phyloP scores from a whole-genome alignment of 2,888 invertebrate genomes.

The Drosophila fulvimacula region DNA sequence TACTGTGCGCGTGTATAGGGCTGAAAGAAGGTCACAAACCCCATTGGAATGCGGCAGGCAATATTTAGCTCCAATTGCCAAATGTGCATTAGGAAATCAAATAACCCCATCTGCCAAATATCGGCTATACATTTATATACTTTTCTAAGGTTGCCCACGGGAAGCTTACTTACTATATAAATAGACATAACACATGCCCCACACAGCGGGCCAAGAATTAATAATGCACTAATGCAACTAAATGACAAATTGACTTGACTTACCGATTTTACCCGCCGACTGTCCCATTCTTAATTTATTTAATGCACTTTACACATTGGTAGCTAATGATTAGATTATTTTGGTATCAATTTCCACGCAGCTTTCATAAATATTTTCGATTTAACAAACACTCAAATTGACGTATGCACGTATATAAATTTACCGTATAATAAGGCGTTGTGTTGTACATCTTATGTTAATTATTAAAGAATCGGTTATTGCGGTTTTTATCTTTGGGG shows the following conservation, averaged over 20 bases:
- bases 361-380: conserved; percentile 34
- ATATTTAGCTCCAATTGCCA: conserved; percentile 32
- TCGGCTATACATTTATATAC: not conserved
- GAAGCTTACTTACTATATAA: not conserved
- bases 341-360: conserved; percentile 31
- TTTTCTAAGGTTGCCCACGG: not conserved
- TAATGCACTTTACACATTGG: conserved; percentile 28
- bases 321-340: conserved; percentile 37
- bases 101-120: conserved; percentile 4
- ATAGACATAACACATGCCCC: not conserved
- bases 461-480: conserved; percentile 36
- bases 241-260: conserved; percentile 43
- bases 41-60: conserved; percentile 60
- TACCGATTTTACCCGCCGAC: conserved; percentile 83
- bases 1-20: conserved; percentile 39
- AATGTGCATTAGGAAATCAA: conserved; percentile 19
- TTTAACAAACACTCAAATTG: conserved; percentile 24
- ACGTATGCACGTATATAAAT: conserved; percentile 17
- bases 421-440: conserved; percentile 26
- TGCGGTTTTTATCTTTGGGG: conserved; percentile 24
- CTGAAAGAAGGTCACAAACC: conserved; percentile 66
- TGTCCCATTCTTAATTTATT: conserved; percentile 71
- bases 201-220: not conserved
- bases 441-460: conserved; percentile 27
- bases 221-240: conserved; percentile 23